Evolutionary conservation across 2,797 vertebrate genomes (phyloP).

Genomic region (Orientallactaga sibirica): DNA sequence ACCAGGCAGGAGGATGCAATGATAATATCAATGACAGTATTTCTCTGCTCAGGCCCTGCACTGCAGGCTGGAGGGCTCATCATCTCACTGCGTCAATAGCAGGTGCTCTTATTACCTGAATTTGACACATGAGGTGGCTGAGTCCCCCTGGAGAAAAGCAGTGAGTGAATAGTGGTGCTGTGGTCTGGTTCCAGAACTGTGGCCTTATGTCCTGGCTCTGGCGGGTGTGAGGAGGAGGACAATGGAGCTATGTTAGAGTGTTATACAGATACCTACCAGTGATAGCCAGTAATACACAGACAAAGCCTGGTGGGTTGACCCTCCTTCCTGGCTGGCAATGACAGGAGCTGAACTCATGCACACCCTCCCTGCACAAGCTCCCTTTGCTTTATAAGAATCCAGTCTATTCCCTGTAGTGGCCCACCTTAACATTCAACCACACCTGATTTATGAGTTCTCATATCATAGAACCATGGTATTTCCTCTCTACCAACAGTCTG

Average conservation of each 20-base stretch:
- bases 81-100: not conserved
- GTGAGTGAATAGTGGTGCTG: not conserved
- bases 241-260: not conserved
- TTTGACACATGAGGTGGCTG: not conserved
- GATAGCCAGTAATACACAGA: not conserved
- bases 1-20: not conserved
- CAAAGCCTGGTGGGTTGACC: not conserved
- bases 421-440: not conserved
- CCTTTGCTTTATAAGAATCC: slow-evolving; percentile 8
- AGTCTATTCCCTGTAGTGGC: not conserved
- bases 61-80: not conserved
- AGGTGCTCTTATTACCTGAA: not conserved
- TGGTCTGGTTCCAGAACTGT: not conserved
- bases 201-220: not conserved
- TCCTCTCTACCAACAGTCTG: not conserved
- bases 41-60: not conserved
- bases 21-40: not conserved
- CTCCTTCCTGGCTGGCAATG: not conserved
- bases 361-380: not conserved
- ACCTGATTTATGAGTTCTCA: slow-evolving; percentile 14
- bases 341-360: not conserved
- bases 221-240: not conserved
- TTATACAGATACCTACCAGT: not conserved
- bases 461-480: not conserved
- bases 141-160: slow-evolving; percentile 5